Conservation (phyloP, 2,888 invertebrate species). For the Laspeyria flexula region DNA sequence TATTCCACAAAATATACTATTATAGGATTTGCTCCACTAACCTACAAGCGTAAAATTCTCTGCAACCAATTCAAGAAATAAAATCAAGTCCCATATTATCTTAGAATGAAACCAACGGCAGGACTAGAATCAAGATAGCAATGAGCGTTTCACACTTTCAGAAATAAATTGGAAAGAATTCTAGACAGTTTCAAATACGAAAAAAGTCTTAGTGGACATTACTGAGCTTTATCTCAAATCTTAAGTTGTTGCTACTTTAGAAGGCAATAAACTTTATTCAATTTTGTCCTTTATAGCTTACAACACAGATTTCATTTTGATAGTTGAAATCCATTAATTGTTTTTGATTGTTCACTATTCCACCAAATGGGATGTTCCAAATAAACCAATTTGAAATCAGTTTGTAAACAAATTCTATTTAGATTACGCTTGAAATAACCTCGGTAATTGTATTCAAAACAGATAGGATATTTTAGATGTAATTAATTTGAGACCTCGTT, state of each 20-base stretch:
- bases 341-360: slow-evolving; percentile 19
- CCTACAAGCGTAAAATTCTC: neutral
- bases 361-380: slow-evolving; percentile 14
- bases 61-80: neutral
- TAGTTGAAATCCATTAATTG: too few species aligned
- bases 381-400: slow-evolving; percentile 23
- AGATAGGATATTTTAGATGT: neutral
- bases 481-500: neutral
- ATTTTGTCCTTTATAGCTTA: neutral
- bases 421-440: slow-evolving; percentile 20
- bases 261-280: slow-evolving; percentile 2
- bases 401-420: slow-evolving; percentile 25
- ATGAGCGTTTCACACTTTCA: slow-evolving; percentile 11
- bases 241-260: slow-evolving; percentile 4
- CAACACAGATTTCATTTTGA: too few species aligned
- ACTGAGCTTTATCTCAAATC: slow-evolving; percentile 9
- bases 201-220: slow-evolving; percentile 13
- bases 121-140: slow-evolving; percentile 21
- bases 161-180: slow-evolving; percentile 32
- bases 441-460: neutral
- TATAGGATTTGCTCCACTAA: too few species aligned
- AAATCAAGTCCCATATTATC: slow-evolving; percentile 5
- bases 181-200: slow-evolving; percentile 9
- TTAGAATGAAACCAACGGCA: slow-evolving; percentile 9
- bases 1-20: too few species aligned